Conservation (phyloP, 2,113 vertebrate genomes). For the Ptilorrhoa leucosticta region DNA sequence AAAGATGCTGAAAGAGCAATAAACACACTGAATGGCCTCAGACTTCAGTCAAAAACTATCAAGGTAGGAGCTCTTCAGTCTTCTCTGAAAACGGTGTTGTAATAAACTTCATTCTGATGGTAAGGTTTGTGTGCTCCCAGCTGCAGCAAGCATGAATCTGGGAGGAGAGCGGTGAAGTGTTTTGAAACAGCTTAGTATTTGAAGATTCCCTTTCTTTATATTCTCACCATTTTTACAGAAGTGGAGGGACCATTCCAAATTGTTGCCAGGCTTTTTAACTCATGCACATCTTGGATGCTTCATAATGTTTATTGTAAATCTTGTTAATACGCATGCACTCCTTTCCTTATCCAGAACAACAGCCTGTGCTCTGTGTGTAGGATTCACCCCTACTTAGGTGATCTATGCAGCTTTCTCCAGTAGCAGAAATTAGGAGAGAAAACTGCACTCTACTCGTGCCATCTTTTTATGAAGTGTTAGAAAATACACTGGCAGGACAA, state of each 20-base stretch:
- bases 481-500: not conserved
- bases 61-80: slow-evolving; percentile 81
- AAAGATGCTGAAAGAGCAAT: slow-evolving; percentile 99
- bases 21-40: slow-evolving; percentile 98
- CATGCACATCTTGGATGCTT: rapidly evolving
- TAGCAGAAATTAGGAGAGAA: not conserved
- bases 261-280: not conserved
- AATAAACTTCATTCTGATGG: not conserved
- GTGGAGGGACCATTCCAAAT: not conserved
- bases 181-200: not conserved
- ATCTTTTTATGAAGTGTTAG: not conserved
- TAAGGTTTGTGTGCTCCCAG: not conserved
- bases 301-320: not conserved
- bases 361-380: rapidly evolving
- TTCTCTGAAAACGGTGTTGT: not conserved
- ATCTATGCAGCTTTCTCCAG: not conserved
- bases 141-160: not conserved
- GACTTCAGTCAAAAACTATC: slow-evolving; percentile 99
- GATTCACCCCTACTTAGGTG: not conserved
- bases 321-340: not conserved
- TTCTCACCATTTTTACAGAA: not conserved
- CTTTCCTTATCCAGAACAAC: not conserved
- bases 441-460: not conserved
- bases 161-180: not conserved
- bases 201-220: not conserved